Evolutionary conservation across 2,888 invertebrate genomes (phyloP).

Genomic region (Eristalis intricaria): DNA sequence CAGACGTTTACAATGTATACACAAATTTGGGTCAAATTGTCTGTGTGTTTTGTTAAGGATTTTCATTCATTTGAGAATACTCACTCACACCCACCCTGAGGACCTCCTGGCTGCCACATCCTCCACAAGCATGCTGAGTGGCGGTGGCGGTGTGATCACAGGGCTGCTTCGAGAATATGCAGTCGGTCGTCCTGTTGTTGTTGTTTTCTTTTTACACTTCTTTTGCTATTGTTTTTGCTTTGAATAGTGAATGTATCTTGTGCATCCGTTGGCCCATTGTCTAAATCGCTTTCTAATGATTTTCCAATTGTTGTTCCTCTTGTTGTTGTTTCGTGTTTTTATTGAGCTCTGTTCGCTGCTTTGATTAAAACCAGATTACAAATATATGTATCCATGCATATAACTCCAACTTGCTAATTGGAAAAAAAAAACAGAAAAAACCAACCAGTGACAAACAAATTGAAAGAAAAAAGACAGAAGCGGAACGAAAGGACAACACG

Average conservation of each 20-base stretch:
- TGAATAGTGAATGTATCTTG: conserved; percentile 12
- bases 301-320: conserved; percentile 59
- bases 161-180: conserved; percentile 37
- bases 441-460: not conserved
- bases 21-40: conserved; percentile 69
- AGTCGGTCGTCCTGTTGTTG: conserved; percentile 38
- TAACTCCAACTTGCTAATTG: conserved; percentile 63
- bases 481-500: conserved; percentile 58
- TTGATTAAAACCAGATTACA: conserved; percentile 64
- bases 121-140: conserved; percentile 7
- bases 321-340: conserved; percentile 25
- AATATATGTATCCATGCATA: conserved; percentile 7
- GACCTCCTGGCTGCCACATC: not conserved
- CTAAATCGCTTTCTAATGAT: conserved; percentile 72
- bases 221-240: conserved; percentile 25
- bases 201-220: conserved; percentile 19
- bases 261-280: conserved; percentile 63
- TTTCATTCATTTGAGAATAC: conserved; percentile 44
- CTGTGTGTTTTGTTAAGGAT: conserved; percentile 56
- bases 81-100: not conserved
- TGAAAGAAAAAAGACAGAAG: not conserved
- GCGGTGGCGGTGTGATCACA: conserved; percentile 28
- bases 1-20: conserved; percentile 59
- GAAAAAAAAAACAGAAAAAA: conserved; percentile 36
- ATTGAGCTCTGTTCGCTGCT: conserved; percentile 35